Base-by-base conservation (phyloP, 1,140 invertebrate genomes). In the Leptinotarsa defecta region DNA sequence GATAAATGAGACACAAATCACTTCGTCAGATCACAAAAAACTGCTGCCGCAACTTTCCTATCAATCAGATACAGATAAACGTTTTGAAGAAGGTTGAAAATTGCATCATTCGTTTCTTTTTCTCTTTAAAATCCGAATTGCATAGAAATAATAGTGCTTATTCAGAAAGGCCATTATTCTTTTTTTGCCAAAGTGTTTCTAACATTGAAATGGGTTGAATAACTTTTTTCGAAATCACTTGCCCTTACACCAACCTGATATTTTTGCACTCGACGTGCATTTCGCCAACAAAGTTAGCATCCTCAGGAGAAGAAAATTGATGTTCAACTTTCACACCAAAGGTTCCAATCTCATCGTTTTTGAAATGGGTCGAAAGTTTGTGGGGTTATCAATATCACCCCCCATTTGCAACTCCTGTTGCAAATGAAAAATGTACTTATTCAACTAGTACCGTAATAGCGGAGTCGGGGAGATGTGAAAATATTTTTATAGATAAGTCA, bases 391-490 rank as follows among this genome's bases (percentile, higher is more conserved):
- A 17, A 17, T 52, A 52, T 52, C 49, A 17, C 49, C 49, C 49
- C 49, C 1, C 20, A 22, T 22, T 22, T 22, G 20, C 20, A 22
- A 22, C 20, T 52, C 49, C 49, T 64, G 63, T 64, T 3, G 19
- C 22, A 5, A 64, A 64, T 64, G 63, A 64, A 4, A 17, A 64
- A 64, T 64, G 3, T 24, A 17, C 19, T 24, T 1, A 13, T 19
- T 64, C 63, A 64, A 64, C 63, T 20, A 64, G 63, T 64, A 64
- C 22, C 63, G 4, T 64, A 20, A 64, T 13, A 64, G 63, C 63
- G 22, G 63, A 64, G 63, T 64, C 63, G 22, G 63, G 63, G 0
- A 64, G 63, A 64, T 64, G 22, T 64, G 63, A 64, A 64, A 64
- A 64, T 64, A 64, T 64, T 64, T 64, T 8, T 64, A 1, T 11